Evolutionary conservation across 92 coral and sea anemone species (phyloP).

Genomic region (Umimayanthus kanabou): DNA sequence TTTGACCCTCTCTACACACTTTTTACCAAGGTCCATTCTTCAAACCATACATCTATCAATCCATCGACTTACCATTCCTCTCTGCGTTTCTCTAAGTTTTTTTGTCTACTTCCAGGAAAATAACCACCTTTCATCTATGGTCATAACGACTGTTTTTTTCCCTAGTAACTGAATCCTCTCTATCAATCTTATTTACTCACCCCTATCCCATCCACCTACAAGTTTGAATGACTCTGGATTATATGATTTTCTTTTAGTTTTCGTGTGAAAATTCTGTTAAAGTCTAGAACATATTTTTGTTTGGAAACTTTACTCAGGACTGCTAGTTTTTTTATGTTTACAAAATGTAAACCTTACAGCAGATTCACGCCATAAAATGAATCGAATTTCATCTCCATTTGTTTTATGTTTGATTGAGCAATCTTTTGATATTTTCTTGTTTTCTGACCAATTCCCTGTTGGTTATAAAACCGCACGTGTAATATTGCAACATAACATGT

Average conservation of each 20-base stretch:
- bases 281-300: too few species aligned
- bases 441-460: background rate
- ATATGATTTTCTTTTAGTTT: too few species aligned
- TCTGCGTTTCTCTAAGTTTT: background rate
- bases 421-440: background rate
- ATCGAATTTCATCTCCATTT: background rate
- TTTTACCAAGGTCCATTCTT: background rate
- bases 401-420: background rate
- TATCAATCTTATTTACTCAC: too few species aligned
- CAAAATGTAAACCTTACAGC: too few species aligned
- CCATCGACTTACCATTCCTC: background rate
- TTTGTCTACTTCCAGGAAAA: too few species aligned
- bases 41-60: background rate
- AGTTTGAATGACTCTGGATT: too few species aligned
- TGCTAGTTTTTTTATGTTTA: too few species aligned
- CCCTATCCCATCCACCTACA: too few species aligned
- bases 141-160: background rate
- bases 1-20: background rate
- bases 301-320: too few species aligned
- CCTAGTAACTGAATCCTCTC: background rate
- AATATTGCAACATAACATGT: background rate
- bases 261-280: too few species aligned
- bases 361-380: too few species aligned
- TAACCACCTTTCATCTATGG: background rate
- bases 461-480: background rate